Evolutionary conservation across 2,888 invertebrate genomes (phyloP).

Genomic region (Dorcus parallelipipedus): DNA sequence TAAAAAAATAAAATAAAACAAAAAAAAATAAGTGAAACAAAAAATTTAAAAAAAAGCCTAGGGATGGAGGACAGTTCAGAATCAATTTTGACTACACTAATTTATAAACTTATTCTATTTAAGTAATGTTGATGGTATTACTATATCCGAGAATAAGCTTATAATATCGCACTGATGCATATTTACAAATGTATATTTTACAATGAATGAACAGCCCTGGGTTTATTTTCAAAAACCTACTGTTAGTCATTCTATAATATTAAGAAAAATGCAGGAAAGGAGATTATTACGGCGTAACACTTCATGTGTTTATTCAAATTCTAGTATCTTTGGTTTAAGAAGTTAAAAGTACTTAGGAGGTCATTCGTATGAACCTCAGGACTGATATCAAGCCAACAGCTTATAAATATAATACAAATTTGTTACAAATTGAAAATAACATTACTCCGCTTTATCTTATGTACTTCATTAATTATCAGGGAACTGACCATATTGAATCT

Average conservation of each 20-base stretch:
- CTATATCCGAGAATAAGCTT: constrained; percentile 6
- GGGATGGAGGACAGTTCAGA: constrained; percentile 16
- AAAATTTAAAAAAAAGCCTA: neutral
- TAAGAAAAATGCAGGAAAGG: constrained; percentile 15
- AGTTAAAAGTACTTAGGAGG: constrained; percentile 7
- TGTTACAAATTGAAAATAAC: too few species aligned
- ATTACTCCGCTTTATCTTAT: too few species aligned
- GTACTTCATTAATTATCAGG: too few species aligned
- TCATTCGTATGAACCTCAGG: constrained; percentile 13
- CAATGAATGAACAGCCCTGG: constrained; percentile 31
- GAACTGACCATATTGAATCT: too few species aligned
- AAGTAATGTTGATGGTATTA: neutral
- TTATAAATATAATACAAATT: too few species aligned
- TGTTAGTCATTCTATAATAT: constrained; percentile 21
- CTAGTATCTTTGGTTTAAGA: neutral
- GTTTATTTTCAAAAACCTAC: constrained; percentile 21
- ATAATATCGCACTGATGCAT: constrained; percentile 8
- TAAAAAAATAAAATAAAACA: constrained; percentile 3
- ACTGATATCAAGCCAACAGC: neutral
- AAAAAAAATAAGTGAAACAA: neutral
- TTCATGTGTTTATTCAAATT: constrained; percentile 39
- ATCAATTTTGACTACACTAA: constrained; percentile 23
- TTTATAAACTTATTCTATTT: neutral
- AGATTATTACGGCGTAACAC: constrained; percentile 42
- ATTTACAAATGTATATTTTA: constrained; percentile 20